Percentiles rank a stretch among this genome's conserved stretches.
These are phyloP conservation scores for Erythrocercus mccallii DNA, from an alignment of 2,113 vertebrate genomes.

Conservation along the genomic window DNA sequence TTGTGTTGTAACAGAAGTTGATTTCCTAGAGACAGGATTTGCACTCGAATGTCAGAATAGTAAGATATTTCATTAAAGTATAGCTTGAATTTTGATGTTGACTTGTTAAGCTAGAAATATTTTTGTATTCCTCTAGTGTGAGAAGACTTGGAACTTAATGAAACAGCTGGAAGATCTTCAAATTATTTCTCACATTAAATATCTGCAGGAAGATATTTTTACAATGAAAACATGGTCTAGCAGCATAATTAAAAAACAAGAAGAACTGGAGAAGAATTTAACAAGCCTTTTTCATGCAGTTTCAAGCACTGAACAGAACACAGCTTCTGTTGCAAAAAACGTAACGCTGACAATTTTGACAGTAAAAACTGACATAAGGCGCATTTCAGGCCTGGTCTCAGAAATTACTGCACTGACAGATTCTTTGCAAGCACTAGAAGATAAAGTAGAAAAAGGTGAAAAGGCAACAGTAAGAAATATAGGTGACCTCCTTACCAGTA, in stretches of 20 bases:
- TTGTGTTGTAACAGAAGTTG: not conserved
- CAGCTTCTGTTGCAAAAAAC: conserved; percentile 75
- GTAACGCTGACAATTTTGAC: conserved; percentile 75
- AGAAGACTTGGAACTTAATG: conserved; percentile 73
- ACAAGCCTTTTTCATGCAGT: conserved; percentile 74
- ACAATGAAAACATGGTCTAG: conserved; percentile 76
- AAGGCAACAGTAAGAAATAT: conserved; percentile 80
- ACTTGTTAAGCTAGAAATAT: conserved; percentile 28
- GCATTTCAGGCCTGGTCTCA: conserved; percentile 86
- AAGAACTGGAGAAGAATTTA: conserved; percentile 76
- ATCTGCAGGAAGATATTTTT: conserved; percentile 75
- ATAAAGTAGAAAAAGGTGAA: conserved; percentile 78
- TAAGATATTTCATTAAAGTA: not conserved
- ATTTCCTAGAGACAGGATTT: not conserved
- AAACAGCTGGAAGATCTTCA: conserved; percentile 71
- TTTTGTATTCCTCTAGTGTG: conserved; percentile 78
- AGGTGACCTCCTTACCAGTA: conserved; percentile 82
- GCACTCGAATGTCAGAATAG: not conserved
- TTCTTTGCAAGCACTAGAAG: conserved; percentile 78
- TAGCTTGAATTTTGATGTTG: not conserved
- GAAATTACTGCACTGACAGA: conserved; percentile 79
- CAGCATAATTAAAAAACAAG: conserved; percentile 68
- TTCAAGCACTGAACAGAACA: conserved; percentile 72
- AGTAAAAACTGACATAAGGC: conserved; percentile 87
- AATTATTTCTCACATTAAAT: conserved; percentile 69